Conservation (phyloP, 1,140 invertebrate genomes). For the Drosophila ercepeae region DNA sequence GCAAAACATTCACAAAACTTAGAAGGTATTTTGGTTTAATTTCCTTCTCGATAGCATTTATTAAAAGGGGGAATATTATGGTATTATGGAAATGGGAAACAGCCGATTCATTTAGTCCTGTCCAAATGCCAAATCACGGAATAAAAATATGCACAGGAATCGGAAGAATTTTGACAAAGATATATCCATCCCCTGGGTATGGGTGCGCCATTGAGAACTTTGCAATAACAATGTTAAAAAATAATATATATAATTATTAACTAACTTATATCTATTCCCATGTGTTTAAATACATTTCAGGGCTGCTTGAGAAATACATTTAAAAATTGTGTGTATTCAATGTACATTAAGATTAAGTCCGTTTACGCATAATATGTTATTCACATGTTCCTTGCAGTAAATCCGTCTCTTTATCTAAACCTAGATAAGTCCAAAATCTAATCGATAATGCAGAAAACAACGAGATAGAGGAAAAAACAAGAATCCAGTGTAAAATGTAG, state of each 20-base stretch:
- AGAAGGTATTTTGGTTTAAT: slow-evolving; percentile 12
- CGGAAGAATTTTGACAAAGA: too few species aligned
- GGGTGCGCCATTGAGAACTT: slow-evolving; percentile 55
- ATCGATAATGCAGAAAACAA: slow-evolving; percentile 22
- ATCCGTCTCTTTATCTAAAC: slow-evolving; percentile 73
- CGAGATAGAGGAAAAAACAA: slow-evolving; percentile 15
- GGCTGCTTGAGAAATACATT: slow-evolving; percentile 44
- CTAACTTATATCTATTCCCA: background rate
- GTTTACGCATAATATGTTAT: slow-evolving; percentile 59
- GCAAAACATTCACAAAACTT: slow-evolving; percentile 13
- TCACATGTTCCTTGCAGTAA: slow-evolving; percentile 77
- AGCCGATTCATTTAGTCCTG: slow-evolving; percentile 5
- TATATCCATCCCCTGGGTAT: background rate
- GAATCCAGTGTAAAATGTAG: slow-evolving; percentile 44
- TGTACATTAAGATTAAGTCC: slow-evolving; percentile 56
- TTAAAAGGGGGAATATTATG: background rate
- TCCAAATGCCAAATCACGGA: background rate
- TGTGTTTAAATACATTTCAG: slow-evolving; percentile 42
- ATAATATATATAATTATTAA: background rate
- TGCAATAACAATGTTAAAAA: slow-evolving; percentile 46
- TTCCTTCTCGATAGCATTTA: slow-evolving; percentile 34
- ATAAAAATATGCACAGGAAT: slow-evolving; percentile 7
- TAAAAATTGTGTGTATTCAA: slow-evolving; percentile 56
- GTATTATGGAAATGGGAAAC: slow-evolving; percentile 2
- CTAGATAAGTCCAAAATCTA: slow-evolving; percentile 49